Evolutionary conservation across 2,113 vertebrate genomes (phyloP).

Genomic region (Hippocampus mohnikei): DNA sequence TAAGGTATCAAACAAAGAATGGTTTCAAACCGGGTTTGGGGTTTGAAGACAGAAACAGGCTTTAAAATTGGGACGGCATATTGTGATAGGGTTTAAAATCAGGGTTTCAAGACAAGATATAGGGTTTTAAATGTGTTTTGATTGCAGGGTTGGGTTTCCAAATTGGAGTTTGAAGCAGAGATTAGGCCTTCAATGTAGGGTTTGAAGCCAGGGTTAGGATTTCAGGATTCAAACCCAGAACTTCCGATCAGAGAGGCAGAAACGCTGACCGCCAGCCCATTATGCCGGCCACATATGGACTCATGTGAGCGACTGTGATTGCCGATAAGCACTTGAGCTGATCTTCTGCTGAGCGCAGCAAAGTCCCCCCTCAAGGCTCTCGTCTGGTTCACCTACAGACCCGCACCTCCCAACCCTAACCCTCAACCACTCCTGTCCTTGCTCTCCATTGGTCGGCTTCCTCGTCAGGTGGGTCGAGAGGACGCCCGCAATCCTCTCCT

Average conservation of each 20-base stretch:
- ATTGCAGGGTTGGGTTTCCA: background rate
- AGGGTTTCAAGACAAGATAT: background rate
- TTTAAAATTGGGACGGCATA: too few species aligned
- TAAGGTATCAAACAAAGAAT: too few species aligned
- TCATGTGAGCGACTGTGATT: background rate
- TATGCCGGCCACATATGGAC: background rate
- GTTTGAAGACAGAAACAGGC: background rate
- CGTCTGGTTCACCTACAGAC: conserved; percentile 42
- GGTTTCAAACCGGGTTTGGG: too few species aligned
- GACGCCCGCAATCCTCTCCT: conserved; percentile 74
- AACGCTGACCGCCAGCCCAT: too few species aligned
- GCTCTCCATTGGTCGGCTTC: conserved; percentile 71
- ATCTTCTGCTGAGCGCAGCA: conserved; percentile 81
- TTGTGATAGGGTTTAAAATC: background rate
- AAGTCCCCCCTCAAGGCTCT: conserved; percentile 66
- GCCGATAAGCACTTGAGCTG: conserved; percentile 72
- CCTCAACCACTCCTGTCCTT: conserved; percentile 78
- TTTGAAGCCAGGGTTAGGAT: background rate
- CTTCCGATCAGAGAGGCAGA: too few species aligned
- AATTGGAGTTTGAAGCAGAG: background rate
- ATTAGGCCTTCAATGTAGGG: background rate
- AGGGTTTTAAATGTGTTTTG: too few species aligned
- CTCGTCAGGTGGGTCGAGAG: conserved; percentile 58
- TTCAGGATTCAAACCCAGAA: background rate
- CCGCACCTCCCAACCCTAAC: conserved; percentile 44